These are phyloP conservation scores for Rhinopomastus cyanomelas DNA, from an alignment of 2,113 vertebrate species.

Conservation along the genomic window DNA sequence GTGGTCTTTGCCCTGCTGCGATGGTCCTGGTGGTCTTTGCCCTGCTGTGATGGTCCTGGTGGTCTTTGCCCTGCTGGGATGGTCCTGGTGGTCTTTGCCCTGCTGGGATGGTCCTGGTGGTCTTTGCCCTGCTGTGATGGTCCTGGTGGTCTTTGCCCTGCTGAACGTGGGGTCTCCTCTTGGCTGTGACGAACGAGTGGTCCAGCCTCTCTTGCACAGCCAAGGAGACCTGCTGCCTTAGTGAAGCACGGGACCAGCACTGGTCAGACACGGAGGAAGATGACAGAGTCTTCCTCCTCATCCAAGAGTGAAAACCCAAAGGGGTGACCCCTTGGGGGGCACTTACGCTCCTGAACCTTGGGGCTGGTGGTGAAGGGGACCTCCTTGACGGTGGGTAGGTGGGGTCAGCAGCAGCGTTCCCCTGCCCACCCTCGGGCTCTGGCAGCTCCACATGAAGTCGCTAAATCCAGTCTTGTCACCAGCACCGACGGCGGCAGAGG, in stretches of 20 bases:
- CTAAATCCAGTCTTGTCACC: neutral
- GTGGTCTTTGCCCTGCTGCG: neutral
- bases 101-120: neutral
- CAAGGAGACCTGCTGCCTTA: neutral
- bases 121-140: neutral
- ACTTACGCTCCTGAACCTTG: fast-evolving
- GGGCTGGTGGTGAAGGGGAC: fast-evolving
- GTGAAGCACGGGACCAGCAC: neutral
- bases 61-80: neutral
- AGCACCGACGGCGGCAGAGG: neutral
- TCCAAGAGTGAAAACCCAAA: neutral
- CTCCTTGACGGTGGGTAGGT: too few species aligned
- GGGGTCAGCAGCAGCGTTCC: neutral
- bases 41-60: neutral
- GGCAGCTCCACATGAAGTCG: neutral
- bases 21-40: too few species aligned
- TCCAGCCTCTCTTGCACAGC: neutral
- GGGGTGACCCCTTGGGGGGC: fast-evolving
- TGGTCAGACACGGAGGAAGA: fast-evolving
- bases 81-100: too few species aligned
- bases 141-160: too few species aligned
- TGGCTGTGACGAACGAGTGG: neutral
- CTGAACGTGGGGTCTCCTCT: neutral
- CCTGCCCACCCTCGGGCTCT: neutral
- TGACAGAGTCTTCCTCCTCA: neutral